phyloP scores from a whole-genome alignment of 2,113 vertebrate genomes.

The Xiphias gladius region DNA sequence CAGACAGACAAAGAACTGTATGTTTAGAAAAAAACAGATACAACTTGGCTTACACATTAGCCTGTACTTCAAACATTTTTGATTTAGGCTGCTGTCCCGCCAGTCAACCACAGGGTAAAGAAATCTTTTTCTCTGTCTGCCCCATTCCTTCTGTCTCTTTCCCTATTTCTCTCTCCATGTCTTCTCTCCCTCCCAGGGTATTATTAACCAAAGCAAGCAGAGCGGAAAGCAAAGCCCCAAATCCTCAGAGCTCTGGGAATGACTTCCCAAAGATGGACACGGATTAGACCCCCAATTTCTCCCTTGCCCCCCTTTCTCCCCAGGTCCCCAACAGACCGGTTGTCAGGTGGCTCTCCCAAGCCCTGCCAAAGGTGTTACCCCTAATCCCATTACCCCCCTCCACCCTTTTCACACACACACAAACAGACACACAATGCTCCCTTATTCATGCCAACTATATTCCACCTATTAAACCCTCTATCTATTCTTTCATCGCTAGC shows the following conservation, averaged over 20 bases:
- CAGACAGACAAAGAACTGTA: constrained; percentile 38
- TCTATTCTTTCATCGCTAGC: constrained; percentile 67
- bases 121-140: constrained; percentile 80
- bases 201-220: constrained; percentile 96
- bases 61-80: constrained; percentile 61
- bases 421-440: constrained; percentile 55
- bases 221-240: constrained; percentile 89
- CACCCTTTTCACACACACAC: constrained; percentile 54
- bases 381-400: constrained; percentile 96
- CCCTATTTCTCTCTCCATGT: constrained; percentile 83
- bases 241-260: constrained; percentile 94
- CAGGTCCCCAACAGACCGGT: constrained; percentile 93
- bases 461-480: constrained; percentile 70
- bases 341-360: constrained; percentile 96
- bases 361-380: constrained; percentile 93
- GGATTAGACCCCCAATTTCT: constrained; percentile 92
- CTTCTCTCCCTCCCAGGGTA: constrained; percentile 87
- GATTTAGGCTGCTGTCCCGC: constrained; percentile 59
- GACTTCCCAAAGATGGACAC: constrained; percentile 97
- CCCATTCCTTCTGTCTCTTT: constrained; percentile 73
- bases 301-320: constrained; percentile 68
- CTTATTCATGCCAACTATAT: constrained; percentile 69
- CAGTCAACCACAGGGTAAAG: constrained; percentile 74
- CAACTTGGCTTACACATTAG: constrained; percentile 51
- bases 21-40: constrained; percentile 33